Percentiles rank a stretch among this genome's conserved stretches.
These are phyloP conservation scores for Lasioglossum baleicum DNA, from an alignment of 1,140 invertebrate genomes.

Conservation along the genomic window DNA sequence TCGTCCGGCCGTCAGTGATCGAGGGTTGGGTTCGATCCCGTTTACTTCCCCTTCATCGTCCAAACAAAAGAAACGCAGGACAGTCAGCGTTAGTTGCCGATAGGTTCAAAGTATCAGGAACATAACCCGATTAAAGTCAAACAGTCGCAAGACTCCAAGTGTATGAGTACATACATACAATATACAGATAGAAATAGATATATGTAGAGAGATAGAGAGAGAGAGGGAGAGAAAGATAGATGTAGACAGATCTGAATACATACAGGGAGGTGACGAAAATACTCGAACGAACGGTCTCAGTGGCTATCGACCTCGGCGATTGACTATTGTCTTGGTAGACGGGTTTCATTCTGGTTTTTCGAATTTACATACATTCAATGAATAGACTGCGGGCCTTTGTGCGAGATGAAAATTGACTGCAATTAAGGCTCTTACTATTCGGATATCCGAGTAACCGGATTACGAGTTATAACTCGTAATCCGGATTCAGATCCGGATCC, in stretches of 20 bases:
- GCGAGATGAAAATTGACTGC: too few species aligned
- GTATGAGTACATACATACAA: constrained; percentile 27
- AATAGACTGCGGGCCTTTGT: too few species aligned
- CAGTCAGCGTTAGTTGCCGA: constrained; percentile 46
- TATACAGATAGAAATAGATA: constrained; percentile 21
- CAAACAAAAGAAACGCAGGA: constrained; percentile 54
- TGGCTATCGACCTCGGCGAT: too few species aligned
- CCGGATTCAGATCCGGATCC: too few species aligned
- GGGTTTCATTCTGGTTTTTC: too few species aligned
- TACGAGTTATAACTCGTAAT: too few species aligned
- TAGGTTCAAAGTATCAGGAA: constrained; percentile 49
- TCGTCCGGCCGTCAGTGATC: constrained; percentile 53
- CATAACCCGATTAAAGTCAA: constrained; percentile 19
- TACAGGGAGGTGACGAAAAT: neutral
- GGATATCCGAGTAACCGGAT: too few species aligned
- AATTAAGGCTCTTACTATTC: too few species aligned
- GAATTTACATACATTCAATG: too few species aligned
- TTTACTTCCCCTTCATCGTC: constrained; percentile 41
- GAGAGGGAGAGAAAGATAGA: constrained; percentile 18
- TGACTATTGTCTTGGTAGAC: too few species aligned
- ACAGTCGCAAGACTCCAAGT: constrained; percentile 23
- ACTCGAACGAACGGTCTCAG: neutral
- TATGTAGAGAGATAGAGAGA: constrained; percentile 3
- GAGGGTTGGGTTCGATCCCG: constrained; percentile 34
- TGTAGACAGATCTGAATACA: constrained; percentile 30